Evolutionary conservation across 1,140 invertebrate species (phyloP), one percentile per base, ranked within the genome.

Genomic region (Meloidogyne chitwoodi): DNA sequence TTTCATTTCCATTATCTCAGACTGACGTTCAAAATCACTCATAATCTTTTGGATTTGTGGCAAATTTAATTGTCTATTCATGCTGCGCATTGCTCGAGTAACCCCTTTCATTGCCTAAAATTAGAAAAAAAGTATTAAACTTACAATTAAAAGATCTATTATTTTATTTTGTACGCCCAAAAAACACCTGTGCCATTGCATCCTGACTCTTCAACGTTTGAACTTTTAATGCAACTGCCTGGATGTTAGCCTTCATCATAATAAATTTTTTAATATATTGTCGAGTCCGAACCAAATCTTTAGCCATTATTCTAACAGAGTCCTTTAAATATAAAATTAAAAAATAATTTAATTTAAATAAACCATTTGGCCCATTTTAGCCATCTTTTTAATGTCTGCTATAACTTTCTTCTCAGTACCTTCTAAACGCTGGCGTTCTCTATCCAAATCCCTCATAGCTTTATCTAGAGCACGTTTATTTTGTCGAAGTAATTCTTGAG

Each of bases 1-100:
- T 87, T 99, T 99, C 96, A 99, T 99, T 87, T 99, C 96, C 96
- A 99, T 99, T 76, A 99, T 98, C 89, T 98, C 96, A 0, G 94
- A 95, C 87, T 99, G 96, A 85, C 97, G 98, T 88, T 99, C 96
- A 91, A 99, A 99, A 87, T 99, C 96, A 90, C 94, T 93, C 86
- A 99, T 91, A 83, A 99, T 99, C 87, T 94, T 95, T 88, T 99
- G 96, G 86, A 99, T 99, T 90, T 99, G 95, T 27, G 97, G 96
- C 85, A 99, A 90, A 90, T 99, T 99, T 83, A 99, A 88, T 90
- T 98, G 90, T 85, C 88, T 88, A 88, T 99, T 99, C 97, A 99
- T 99, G 86, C 92, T 95, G 83, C 93, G 92, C 95, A 99, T 98
- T 61, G 96, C 96, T 89, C 92, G 93, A 1, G 96, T 98, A 26